phyloP scores from a whole-genome alignment of 2,797 vertebrate genomes.

The Pempheris klunzingeri region DNA sequence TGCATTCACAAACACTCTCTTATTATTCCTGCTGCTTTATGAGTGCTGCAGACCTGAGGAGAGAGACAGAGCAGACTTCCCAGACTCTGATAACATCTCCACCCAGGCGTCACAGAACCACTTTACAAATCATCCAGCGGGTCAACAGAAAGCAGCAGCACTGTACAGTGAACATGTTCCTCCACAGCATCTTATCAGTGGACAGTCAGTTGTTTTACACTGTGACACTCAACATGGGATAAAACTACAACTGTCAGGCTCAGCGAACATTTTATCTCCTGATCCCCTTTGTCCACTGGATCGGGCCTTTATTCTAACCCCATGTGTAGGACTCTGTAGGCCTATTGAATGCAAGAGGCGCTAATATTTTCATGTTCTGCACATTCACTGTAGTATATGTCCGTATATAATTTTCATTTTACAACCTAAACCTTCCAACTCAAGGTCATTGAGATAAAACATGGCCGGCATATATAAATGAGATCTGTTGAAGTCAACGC shows the following conservation, averaged over 20 bases:
- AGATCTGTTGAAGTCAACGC: slow-evolving; percentile 42
- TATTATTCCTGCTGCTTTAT: slow-evolving; percentile 81
- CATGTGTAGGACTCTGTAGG: too few species aligned
- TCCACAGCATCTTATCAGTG: slow-evolving; percentile 1
- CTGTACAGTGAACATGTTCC: slow-evolving; percentile 22
- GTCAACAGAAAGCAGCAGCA: slow-evolving; percentile 48
- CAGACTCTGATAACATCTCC: slow-evolving; percentile 77
- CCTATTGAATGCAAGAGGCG: background rate
- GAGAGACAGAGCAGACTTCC: slow-evolving; percentile 65
- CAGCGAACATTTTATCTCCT: background rate
- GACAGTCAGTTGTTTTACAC: too few species aligned
- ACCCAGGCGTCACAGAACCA: slow-evolving; percentile 64
- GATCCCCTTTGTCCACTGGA: too few species aligned
- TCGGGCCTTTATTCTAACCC: background rate
- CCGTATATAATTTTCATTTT: background rate
- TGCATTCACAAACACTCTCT: slow-evolving; percentile 74
- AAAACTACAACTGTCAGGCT: too few species aligned
- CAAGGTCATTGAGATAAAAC: slow-evolving; percentile 29
- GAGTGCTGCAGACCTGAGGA: slow-evolving; percentile 57
- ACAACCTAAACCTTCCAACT: background rate
- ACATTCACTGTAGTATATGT: background rate
- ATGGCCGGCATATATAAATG: slow-evolving; percentile 10
- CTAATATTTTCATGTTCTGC: background rate
- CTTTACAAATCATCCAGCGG: slow-evolving; percentile 58
- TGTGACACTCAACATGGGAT: too few species aligned